Evolutionary conservation across 1,140 invertebrate species (phyloP).

Genomic region (Zaprionus vittiger): DNA sequence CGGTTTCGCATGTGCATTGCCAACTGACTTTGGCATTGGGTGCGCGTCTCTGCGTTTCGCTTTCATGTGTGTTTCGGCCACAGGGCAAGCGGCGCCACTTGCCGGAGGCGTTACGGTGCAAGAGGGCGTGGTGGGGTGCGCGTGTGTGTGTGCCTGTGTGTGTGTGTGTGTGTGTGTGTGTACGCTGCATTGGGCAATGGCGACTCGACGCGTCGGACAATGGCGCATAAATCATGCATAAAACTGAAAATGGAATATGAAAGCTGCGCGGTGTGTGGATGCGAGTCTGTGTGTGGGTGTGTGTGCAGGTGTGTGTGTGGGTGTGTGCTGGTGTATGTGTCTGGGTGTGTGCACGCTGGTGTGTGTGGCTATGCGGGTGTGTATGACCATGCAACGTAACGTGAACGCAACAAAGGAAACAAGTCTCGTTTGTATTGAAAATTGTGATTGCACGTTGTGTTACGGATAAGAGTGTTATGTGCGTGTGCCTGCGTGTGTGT

Average conservation of each 20-base stretch:
- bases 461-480: conserved; percentile 36
- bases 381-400: conserved; percentile 23
- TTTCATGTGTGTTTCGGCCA: conserved; percentile 31
- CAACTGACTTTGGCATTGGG: conserved; percentile 60
- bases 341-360: not conserved
- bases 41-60: conserved; percentile 47
- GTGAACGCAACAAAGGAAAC: conserved; percentile 50
- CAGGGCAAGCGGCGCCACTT: conserved; percentile 3
- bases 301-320: not conserved
- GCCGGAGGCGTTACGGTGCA: not conserved
- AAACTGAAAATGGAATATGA: conserved; percentile 63
- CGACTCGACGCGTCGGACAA: conserved; percentile 48
- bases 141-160: too few relatives aligned
- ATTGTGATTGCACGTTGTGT: conserved; percentile 47
- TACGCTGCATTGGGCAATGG: conserved; percentile 1
- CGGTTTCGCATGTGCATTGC: conserved; percentile 33
- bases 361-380: conserved; percentile 1
- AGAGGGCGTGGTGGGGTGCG: too few relatives aligned
- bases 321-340: not conserved
- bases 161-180: too few relatives aligned
- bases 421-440: conserved; percentile 57
- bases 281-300: not conserved
- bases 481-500: not conserved
- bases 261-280: conserved; percentile 30
- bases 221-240: conserved; percentile 59